These are phyloP conservation scores for Unio delphinus DNA, from an alignment of 2,888 invertebrate genomes.

Conservation along the genomic window DNA sequence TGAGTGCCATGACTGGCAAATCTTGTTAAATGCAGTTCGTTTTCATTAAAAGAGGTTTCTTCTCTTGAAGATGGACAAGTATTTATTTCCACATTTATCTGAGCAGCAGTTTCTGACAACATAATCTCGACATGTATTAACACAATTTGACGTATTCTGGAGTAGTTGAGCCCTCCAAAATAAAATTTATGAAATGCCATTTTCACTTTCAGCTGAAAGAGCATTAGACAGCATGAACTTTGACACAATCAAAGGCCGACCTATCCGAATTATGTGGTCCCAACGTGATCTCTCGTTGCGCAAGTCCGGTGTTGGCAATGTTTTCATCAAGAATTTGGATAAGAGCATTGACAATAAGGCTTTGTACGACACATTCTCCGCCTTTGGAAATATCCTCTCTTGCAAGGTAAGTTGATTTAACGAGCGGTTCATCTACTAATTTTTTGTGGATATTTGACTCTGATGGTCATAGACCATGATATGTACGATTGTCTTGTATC, in stretches of 20 bases:
- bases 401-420: slow-evolving; percentile 82
- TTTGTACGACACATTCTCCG: slow-evolving; percentile 99
- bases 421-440: not conserved
- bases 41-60: too few relatives aligned
- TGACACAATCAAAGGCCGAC: slow-evolving; percentile 95
- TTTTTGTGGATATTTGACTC: too few relatives aligned
- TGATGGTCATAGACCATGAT: too few relatives aligned
- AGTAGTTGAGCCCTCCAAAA: not conserved
- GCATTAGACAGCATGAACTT: slow-evolving; percentile 99
- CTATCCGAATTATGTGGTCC: slow-evolving; percentile 99
- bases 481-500: too few relatives aligned
- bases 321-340: slow-evolving; percentile 98
- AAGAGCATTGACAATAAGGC: slow-evolving; percentile 99
- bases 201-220: slow-evolving; percentile 85
- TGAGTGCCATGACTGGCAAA: too few relatives aligned
- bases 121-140: too few relatives aligned
- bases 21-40: too few relatives aligned
- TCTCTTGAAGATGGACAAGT: too few relatives aligned
- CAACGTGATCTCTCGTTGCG: slow-evolving; percentile 98
- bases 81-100: too few relatives aligned
- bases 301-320: slow-evolving; percentile 98
- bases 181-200: not conserved
- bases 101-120: too few relatives aligned
- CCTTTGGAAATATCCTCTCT: slow-evolving; percentile 98
- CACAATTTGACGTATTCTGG: too few relatives aligned